A percentile compares a stretch with the other conserved stretches of the same genome.
Conservation (phyloP, 2,888 invertebrate genomes). For the Clusia tigrina region DNA sequence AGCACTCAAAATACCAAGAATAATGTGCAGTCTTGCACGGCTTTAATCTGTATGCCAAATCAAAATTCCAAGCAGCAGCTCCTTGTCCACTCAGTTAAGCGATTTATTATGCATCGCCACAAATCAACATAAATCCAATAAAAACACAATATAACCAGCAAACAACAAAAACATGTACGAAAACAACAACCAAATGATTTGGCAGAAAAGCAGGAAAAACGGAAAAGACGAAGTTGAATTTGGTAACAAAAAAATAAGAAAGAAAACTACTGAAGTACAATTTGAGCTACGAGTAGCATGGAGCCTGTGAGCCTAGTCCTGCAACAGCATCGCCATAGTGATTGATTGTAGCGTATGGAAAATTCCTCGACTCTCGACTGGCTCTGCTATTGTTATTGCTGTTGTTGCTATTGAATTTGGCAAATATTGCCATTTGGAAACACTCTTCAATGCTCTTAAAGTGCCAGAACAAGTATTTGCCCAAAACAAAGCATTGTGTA, state of each 20-base stretch:
- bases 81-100: not conserved
- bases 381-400: not conserved
- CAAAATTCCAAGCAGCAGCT: not conserved
- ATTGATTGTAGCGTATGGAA: not conserved
- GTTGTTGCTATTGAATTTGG: not conserved
- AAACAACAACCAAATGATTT: not conserved
- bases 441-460: not conserved
- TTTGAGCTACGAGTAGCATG: not conserved
- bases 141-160: not conserved
- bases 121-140: not conserved
- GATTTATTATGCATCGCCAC: not conserved
- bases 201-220: not conserved
- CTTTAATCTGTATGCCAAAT: too few species aligned
- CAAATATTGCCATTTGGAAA: not conserved
- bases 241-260: not conserved
- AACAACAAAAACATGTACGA: not conserved
- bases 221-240: not conserved
- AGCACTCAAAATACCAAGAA: too few species aligned
- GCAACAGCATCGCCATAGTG: not conserved
- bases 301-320: not conserved
- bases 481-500: too few species aligned
- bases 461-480: slow-evolving; percentile 2
- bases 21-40: too few species aligned
- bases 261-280: not conserved
- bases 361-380: too few species aligned